Percentiles rank a stretch among this genome's conserved stretches.
phyloP scores from a whole-genome alignment of 2,113 vertebrate species.

The Uria lomvia region DNA sequence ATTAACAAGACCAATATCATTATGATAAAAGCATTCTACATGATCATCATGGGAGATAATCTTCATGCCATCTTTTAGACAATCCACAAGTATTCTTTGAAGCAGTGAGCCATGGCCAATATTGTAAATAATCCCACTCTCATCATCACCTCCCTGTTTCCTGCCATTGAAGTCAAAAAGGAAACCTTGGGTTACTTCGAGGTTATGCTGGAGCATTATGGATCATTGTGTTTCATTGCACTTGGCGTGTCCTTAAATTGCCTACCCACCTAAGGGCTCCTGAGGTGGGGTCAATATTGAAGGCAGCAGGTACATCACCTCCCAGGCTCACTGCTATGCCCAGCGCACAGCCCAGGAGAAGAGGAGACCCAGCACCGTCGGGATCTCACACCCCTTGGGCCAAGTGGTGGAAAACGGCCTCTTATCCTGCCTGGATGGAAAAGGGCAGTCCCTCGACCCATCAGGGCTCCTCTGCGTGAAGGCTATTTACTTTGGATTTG shows the following conservation, averaged over 20 bases:
- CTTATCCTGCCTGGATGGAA: neutral
- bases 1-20: neutral
- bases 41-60: neutral
- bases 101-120: neutral
- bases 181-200: neutral
- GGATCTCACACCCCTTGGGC: neutral
- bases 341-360: fast-evolving
- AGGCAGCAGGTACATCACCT: neutral
- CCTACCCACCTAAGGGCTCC: neutral
- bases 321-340: neutral
- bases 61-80: neutral
- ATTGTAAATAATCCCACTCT: neutral
- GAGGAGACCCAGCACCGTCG: fast-evolving
- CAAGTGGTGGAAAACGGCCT: neutral
- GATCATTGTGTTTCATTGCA: neutral
- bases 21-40: neutral
- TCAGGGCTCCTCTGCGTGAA: neutral
- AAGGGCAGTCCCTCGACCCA: neutral
- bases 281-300: neutral
- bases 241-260: neutral
- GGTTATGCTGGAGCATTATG: neutral
- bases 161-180: neutral
- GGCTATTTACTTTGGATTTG: constrained; percentile 2
- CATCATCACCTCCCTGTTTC: neutral
- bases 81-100: neutral